Evolutionary conservation across 2,113 vertebrate genomes (phyloP).

Genomic region (Ariopsis seemanni): DNA sequence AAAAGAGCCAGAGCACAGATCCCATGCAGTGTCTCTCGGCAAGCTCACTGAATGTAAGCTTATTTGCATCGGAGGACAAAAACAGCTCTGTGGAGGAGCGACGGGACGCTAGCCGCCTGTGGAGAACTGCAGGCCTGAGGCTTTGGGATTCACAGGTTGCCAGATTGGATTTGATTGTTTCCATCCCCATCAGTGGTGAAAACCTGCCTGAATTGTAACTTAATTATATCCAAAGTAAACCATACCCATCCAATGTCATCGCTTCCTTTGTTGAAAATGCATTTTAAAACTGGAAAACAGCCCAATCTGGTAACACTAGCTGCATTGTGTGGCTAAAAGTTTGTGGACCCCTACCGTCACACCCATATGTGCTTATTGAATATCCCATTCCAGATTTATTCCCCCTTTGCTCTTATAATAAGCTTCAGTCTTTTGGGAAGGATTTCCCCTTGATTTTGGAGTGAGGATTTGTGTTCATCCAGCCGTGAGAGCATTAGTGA

Average conservation of each 20-base stretch:
- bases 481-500: background rate
- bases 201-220: constrained; percentile 4
- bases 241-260: background rate
- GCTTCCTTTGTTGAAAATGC: background rate
- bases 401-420: background rate
- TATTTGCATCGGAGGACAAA: constrained; percentile 70
- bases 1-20: constrained; percentile 62
- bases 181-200: background rate
- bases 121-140: constrained; percentile 47
- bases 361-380: background rate
- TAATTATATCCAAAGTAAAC: constrained; percentile 18
- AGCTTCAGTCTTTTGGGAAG: background rate
- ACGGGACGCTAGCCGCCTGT: constrained; percentile 59
- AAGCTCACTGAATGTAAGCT: constrained; percentile 60
- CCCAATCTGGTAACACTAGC: background rate
- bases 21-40: constrained; percentile 60
- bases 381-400: background rate
- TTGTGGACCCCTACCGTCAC: background rate
- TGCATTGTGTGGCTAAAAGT: background rate
- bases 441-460: background rate
- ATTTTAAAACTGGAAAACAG: background rate
- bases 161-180: constrained; percentile 43
- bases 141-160: constrained; percentile 54
- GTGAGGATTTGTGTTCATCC: background rate
- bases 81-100: constrained; percentile 58